These are phyloP conservation scores for Tiaroga cobitis DNA, from an alignment of 2,797 vertebrate species.

Conservation along the genomic window DNA sequence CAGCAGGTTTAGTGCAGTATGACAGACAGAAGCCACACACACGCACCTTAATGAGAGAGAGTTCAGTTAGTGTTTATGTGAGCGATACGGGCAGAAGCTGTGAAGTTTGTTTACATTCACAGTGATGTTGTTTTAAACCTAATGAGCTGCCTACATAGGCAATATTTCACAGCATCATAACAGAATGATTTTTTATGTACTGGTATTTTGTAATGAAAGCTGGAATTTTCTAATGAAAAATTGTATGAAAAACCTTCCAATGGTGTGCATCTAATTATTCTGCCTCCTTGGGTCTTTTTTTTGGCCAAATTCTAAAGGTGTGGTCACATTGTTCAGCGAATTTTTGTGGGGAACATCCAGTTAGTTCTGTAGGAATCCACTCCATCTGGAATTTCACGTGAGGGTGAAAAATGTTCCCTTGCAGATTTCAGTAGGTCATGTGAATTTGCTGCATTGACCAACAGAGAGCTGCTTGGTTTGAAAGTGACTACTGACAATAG, in stretches of 20 bases:
- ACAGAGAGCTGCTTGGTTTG: not conserved
- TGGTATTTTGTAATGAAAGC: not conserved
- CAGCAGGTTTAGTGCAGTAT: conserved; percentile 16
- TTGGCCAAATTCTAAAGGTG: not conserved
- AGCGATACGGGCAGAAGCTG: conserved; percentile 7
- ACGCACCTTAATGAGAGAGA: conserved; percentile 35
- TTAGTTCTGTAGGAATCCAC: not conserved
- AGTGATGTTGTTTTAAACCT: conserved; percentile 5
- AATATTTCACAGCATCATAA: not conserved
- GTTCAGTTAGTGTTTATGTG: not conserved
- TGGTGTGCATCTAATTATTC: not conserved
- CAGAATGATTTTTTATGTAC: not conserved
- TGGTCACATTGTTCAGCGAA: not conserved
- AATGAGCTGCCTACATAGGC: not conserved
- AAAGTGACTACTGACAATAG: not conserved
- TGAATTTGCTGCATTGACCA: not conserved
- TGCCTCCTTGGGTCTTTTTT: not conserved
- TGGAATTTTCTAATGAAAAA: not conserved
- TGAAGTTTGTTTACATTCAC: conserved; percentile 17
- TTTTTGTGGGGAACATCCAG: not conserved
- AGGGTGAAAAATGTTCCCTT: not conserved
- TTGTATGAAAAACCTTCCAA: not conserved
- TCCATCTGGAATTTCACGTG: not conserved
- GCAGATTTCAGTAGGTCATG: no score
- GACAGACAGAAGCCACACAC: conserved; percentile 49